Percentiles rank a stretch among this genome's conserved stretches.
These are phyloP conservation scores for Neodiprion virginianus DNA, from an alignment of 1,140 invertebrate species.

Conservation along the genomic window DNA sequence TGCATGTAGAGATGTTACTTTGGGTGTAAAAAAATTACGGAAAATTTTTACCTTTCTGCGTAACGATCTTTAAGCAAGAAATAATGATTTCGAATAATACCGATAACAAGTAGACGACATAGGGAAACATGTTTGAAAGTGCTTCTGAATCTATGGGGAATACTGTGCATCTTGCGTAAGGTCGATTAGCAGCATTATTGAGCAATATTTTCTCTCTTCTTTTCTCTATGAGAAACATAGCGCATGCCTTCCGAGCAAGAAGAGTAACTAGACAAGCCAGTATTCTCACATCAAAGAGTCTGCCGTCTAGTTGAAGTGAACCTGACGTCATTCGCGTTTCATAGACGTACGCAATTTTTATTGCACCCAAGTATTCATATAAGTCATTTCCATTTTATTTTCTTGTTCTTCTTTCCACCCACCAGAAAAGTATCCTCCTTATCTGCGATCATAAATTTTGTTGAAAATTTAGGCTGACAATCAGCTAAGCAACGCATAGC, in stretches of 20 bases:
- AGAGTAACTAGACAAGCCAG: slow-evolving; percentile 19
- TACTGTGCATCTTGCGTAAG: neutral
- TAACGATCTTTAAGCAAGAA: too few species aligned
- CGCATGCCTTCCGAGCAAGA: neutral
- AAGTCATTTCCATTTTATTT: slow-evolving; percentile 14
- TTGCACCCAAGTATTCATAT: slow-evolving; percentile 20
- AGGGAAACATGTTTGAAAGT: too few species aligned
- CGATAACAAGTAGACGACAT: too few species aligned
- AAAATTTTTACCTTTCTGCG: neutral
- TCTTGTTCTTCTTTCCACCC: neutral
- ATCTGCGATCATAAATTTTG: neutral
- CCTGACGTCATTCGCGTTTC: slow-evolving; percentile 27
- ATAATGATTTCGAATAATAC: too few species aligned
- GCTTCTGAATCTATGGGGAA: too few species aligned
- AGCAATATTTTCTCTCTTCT: neutral
- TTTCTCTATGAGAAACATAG: neutral
- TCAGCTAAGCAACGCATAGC: neutral
- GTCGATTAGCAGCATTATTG: neutral
- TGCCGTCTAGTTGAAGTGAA: slow-evolving; percentile 13
- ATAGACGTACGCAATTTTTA: slow-evolving; percentile 5
- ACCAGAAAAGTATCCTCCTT: neutral
- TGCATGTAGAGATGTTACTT: too few species aligned
- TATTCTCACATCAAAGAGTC: slow-evolving; percentile 28
- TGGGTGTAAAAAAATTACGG: neutral
- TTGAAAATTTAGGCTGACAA: neutral